Conservation (phyloP, 2,113 vertebrate species). For the Chiloscyllium plagiosum region DNA sequence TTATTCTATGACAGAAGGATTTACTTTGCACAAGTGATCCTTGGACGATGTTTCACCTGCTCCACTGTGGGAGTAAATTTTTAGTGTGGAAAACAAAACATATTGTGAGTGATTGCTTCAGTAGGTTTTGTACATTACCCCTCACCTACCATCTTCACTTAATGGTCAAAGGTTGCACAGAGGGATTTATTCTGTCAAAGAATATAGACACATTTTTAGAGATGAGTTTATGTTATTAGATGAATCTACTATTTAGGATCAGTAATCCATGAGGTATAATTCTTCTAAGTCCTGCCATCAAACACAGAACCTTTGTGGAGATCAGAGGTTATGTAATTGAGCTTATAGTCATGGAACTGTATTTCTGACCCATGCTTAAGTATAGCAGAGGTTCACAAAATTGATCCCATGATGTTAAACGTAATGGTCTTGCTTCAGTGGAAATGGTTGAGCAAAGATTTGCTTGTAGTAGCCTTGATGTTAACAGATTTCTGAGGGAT, state of each 20-base stretch:
- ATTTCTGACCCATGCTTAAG: constrained; percentile 17
- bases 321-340: background rate
- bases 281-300: background rate
- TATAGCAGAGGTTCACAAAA: background rate
- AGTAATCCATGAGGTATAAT: constrained; percentile 25
- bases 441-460: constrained; percentile 1
- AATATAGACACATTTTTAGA: background rate
- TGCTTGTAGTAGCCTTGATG: constrained; percentile 7
- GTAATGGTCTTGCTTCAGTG: constrained; percentile 20
- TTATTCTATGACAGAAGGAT: background rate
- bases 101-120: background rate
- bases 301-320: background rate
- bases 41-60: background rate
- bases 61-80: background rate
- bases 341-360: background rate
- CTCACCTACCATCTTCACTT: background rate
- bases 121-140: background rate
- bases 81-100: background rate
- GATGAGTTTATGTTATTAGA: background rate
- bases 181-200: background rate
- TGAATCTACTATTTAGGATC: background rate
- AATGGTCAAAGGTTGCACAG: background rate
- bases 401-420: background rate
- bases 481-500: constrained; percentile 1
- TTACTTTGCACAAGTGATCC: background rate